phyloP scores from a whole-genome alignment of 2,888 invertebrate genomes.

The Heterodera filipjevi region DNA sequence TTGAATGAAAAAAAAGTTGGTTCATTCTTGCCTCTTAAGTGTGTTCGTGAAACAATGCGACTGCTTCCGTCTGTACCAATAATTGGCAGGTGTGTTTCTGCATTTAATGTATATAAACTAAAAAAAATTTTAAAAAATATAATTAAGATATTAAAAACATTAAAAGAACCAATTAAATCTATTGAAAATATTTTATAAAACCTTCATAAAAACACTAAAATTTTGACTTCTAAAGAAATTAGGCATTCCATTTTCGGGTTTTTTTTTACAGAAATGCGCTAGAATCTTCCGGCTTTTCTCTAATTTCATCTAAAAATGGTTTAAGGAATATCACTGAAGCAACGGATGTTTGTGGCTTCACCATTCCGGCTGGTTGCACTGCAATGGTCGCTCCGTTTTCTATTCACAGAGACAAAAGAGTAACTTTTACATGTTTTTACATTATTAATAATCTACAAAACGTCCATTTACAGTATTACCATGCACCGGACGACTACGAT shows the following conservation, averaged over 20 bases:
- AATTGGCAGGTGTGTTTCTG: neutral
- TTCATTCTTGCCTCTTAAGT: neutral
- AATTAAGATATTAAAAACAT: too few relatives aligned
- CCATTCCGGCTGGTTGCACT: slow-evolving; percentile 63
- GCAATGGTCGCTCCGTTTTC: slow-evolving; percentile 54
- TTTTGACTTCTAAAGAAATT: too few relatives aligned
- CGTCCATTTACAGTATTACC: slow-evolving; percentile 42
- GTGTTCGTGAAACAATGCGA: slow-evolving; percentile 25
- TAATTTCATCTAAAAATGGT: too few relatives aligned
- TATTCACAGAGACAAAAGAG: slow-evolving; percentile 64
- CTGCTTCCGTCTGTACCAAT: slow-evolving; percentile 19
- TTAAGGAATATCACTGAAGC: slow-evolving; percentile 57
- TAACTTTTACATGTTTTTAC: slow-evolving; percentile 35
- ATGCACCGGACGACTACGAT: slow-evolving; percentile 67
- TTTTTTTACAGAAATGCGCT: too few relatives aligned
- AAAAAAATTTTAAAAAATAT: neutral
- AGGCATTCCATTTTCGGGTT: too few relatives aligned
- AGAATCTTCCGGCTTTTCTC: too few relatives aligned
- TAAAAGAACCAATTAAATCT: too few relatives aligned
- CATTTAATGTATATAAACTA: too few relatives aligned
- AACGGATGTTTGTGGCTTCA: slow-evolving; percentile 42
- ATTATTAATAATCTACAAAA: neutral
- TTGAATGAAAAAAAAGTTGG: too few relatives aligned
- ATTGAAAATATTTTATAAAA: too few relatives aligned
- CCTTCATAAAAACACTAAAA: too few relatives aligned